These are phyloP conservation scores for Enteromius argenteus DNA, from an alignment of 2,797 vertebrate genomes.

Conservation along the genomic window DNA sequence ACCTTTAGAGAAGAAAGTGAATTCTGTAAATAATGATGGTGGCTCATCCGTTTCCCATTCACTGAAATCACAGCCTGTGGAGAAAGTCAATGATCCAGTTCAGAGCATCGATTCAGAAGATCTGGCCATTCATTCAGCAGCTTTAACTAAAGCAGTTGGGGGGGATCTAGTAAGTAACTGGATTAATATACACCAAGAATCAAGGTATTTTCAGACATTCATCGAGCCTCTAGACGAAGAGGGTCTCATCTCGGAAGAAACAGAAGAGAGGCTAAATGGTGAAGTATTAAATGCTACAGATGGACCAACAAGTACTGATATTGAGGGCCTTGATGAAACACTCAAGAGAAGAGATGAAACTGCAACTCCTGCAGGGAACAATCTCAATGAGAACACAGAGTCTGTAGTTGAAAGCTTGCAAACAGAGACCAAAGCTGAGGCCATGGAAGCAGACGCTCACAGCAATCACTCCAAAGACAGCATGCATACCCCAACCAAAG, in stretches of 20 bases:
- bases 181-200: conserved; percentile 75
- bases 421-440: conserved; percentile 50
- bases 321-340: conserved; percentile 33
- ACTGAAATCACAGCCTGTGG: conserved; percentile 46
- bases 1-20: conserved; percentile 3
- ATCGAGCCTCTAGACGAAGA: conserved; percentile 77
- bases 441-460: conserved; percentile 43
- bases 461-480: conserved; percentile 48
- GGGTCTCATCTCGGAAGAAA: conserved; percentile 41
- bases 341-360: conserved; percentile 17
- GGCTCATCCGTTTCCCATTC: conserved; percentile 53
- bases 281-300: conserved; percentile 43
- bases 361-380: conserved; percentile 10
- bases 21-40: conserved; percentile 60
- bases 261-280: neutral
- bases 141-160: conserved; percentile 64
- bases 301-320: conserved; percentile 41
- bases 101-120: conserved; percentile 46
- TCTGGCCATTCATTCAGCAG: conserved; percentile 47
- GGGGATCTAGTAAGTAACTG: conserved; percentile 77
- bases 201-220: conserved; percentile 78
- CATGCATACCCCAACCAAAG: conserved; percentile 48
- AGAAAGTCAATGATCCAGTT: conserved; percentile 17
- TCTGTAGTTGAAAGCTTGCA: conserved; percentile 36
- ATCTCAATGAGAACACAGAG: conserved; percentile 15